phyloP scores from a whole-genome alignment of 2,797 vertebrate genomes.

The Sebastes hubbsi region DNA sequence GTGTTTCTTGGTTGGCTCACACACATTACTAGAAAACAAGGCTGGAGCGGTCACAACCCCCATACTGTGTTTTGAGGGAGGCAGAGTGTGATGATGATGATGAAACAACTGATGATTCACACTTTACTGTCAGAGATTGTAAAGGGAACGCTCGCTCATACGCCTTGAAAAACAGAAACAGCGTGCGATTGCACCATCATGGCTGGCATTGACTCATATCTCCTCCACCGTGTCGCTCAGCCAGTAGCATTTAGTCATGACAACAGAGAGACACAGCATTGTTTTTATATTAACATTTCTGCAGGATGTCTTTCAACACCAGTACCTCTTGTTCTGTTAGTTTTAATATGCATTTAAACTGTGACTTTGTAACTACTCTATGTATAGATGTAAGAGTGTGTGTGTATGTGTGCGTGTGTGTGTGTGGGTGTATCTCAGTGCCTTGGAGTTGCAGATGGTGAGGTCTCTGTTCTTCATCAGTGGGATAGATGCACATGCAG shows the following conservation, averaged over 20 bases:
- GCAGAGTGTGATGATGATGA: slow-evolving; percentile 57
- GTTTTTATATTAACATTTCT: neutral
- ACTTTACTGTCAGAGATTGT: slow-evolving; percentile 76
- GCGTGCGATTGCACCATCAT: slow-evolving; percentile 17
- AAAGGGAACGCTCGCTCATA: slow-evolving; percentile 62
- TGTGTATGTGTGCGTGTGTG: neutral
- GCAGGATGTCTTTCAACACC: neutral
- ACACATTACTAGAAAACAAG: slow-evolving; percentile 70
- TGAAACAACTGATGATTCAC: slow-evolving; percentile 78
- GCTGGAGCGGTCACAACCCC: slow-evolving; percentile 53
- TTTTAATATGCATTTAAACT: slow-evolving; percentile 2
- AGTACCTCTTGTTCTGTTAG: neutral
- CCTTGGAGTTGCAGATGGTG: slow-evolving; percentile 48
- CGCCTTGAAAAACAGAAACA: slow-evolving; percentile 51
- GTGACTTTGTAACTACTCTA: neutral
- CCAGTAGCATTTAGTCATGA: slow-evolving; percentile 43
- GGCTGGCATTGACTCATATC: slow-evolving; percentile 56
- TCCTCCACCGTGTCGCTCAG: slow-evolving; percentile 8
- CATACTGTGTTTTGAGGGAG: slow-evolving; percentile 52
- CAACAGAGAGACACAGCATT: neutral
- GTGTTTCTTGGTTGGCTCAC: slow-evolving; percentile 20
- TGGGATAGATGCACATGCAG: slow-evolving; percentile 56
- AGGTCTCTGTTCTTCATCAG: slow-evolving; percentile 59
- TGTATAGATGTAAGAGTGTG: neutral
- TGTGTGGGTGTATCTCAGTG: neutral